These are phyloP conservation scores for Encarsia formosa DNA, from an alignment of 2,888 invertebrate genomes.

Conservation along the genomic window DNA sequence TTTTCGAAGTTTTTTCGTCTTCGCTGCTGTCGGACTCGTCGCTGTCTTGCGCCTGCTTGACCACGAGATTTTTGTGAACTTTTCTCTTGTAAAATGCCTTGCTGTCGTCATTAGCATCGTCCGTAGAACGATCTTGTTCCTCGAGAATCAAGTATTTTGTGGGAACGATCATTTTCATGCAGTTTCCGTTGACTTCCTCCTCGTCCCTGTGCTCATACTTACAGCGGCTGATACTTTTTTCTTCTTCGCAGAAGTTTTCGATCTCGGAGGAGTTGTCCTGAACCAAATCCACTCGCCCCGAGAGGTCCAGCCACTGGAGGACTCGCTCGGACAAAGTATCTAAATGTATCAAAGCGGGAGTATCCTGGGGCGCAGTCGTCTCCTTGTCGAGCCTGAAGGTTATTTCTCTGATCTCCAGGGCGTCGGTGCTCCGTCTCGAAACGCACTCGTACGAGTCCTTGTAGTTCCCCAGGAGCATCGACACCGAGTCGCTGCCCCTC, in stretches of 20 bases:
- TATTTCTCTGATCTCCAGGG: background rate
- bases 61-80: background rate
- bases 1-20: too few species aligned
- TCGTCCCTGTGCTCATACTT: background rate
- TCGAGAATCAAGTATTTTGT: background rate
- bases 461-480: background rate
- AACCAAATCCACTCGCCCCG: conserved; percentile 53
- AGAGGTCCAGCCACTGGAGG: conserved; percentile 74
- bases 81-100: background rate
- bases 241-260: conserved; percentile 26
- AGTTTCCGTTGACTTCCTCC: background rate
- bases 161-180: background rate
- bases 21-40: background rate
- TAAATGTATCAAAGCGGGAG: too few species aligned
- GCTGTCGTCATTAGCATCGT: background rate
- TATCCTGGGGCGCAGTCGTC: background rate
- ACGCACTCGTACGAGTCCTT: background rate
- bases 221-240: background rate
- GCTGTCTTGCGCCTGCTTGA: background rate
- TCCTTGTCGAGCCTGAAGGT: background rate
- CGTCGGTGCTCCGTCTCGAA: background rate
- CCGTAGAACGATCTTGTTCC: background rate
- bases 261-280: background rate
- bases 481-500: background rate
- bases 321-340: conserved; percentile 66